Base-by-base conservation (phyloP, 2,888 invertebrate species). In the Antheraea yamamai region DNA sequence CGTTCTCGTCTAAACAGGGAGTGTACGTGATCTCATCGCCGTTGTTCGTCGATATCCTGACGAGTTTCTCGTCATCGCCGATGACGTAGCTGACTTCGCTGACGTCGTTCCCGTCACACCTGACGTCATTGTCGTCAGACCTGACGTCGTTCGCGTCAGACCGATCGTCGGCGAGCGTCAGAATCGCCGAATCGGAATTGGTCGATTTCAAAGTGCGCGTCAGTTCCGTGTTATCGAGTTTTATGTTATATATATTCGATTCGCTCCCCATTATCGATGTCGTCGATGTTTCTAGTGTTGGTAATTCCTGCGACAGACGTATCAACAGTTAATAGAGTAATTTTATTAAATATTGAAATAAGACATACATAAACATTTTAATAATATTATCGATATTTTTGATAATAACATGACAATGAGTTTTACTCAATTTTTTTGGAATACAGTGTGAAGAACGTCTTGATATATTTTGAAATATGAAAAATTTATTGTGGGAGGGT, bases 241-340 rank as follows among this genome's bases (percentile, higher is more conserved):
- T 92, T 83, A 91, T 89, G 77, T 93, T 89, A 83, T 93, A 94
- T 1, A 94, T 92, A 77, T 94, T 93, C 0, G 95, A 92, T 82
- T 95, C 95, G 76, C 95, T 95, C 35, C 95, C 95, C 91, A 95
- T 94, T 82, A 93, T 89, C 0, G 95, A 94, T 16, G 94, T 89
- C 0, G 94, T 92, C 2, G 95, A 93, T 7, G 91, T 86, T 78
- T 93, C 90, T 35, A 95, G 77, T 3, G 85, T 81, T 58, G 91
- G 83, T 64, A 92, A 75, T 76, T 92, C 93, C 95, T 95, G 87
- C 55, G 79, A 81, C 58, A 78, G 72, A 80, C 12, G 75, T 72
- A 74, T 39, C 4, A 14, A 73, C 35, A 66, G 30, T 20, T 16
- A 66, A 26, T 14, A 66, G 6, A 0, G 30, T 30, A 30, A 66